These are phyloP conservation scores for Falco peregrinus DNA, from an alignment of 2,797 vertebrate genomes.

Conservation along the genomic window DNA sequence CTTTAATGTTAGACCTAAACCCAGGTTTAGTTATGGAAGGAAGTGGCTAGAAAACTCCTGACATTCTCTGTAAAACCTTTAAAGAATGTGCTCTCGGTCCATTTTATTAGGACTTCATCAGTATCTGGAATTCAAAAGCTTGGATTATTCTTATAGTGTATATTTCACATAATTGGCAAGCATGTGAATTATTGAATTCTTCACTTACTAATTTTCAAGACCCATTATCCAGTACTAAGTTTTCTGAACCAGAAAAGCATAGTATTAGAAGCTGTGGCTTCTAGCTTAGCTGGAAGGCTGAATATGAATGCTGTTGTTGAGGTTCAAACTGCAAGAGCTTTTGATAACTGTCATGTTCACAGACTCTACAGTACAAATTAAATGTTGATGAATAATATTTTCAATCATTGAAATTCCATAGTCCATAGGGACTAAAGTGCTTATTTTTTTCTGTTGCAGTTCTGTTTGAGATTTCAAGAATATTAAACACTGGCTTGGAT, in stretches of 20 bases:
- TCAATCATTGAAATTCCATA: not conserved
- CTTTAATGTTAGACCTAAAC: not conserved
- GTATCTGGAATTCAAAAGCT: not conserved
- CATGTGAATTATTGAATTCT: not conserved
- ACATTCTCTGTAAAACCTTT: not conserved
- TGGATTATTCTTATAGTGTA: not conserved
- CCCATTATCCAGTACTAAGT: not conserved
- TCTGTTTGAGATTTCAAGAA: conserved; percentile 93
- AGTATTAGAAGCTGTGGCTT: not conserved
- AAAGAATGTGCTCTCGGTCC: not conserved
- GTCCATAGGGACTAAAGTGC: not conserved
- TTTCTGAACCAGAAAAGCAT: not conserved
- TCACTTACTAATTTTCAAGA: not conserved
- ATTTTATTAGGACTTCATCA: not conserved
- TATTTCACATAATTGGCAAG: not conserved
- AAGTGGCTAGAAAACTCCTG: not conserved
- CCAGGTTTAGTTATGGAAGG: not conserved
- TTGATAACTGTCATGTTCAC: not conserved
- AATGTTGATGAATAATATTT: not conserved
- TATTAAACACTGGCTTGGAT: conserved; percentile 96
- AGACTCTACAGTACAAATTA: not conserved
- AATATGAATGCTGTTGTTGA: not conserved
- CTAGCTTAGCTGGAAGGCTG: not conserved
- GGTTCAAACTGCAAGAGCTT: not conserved
- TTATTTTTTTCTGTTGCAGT: conserved; percentile 76